Evolutionary conservation across 1,140 invertebrate species (phyloP).

Genomic region (Holcopasites calliopsidis): DNA sequence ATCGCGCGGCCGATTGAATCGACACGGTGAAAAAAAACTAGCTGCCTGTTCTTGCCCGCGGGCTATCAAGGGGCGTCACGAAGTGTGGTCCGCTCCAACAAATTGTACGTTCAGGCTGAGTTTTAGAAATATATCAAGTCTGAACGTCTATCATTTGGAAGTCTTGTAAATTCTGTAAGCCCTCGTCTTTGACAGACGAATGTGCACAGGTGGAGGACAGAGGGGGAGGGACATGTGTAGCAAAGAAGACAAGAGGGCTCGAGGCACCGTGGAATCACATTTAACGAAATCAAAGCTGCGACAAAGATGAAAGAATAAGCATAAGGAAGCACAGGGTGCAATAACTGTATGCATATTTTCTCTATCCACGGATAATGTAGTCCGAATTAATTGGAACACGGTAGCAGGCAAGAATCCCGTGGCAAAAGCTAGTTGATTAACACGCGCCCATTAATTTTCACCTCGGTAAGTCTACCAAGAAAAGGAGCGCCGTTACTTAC

Average conservation of each 20-base stretch:
- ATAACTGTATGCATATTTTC: neutral
- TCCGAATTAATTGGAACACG: too few relatives aligned
- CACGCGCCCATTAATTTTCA: neutral
- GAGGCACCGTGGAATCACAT: neutral
- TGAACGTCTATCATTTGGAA: too few relatives aligned
- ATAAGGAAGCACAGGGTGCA: neutral
- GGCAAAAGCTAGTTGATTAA: neutral
- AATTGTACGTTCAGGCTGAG: neutral
- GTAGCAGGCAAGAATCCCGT: neutral
- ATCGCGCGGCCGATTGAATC: slow-evolving; percentile 68
- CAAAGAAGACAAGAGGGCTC: neutral
- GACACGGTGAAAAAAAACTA: slow-evolving; percentile 70
- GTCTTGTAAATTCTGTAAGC: too few relatives aligned
- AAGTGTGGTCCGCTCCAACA: slow-evolving; percentile 34
- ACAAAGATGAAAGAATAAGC: slow-evolving; percentile 12
- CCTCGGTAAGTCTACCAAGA: neutral
- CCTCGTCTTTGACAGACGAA: too few relatives aligned
- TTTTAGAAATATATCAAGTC: neutral
- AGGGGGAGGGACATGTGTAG: neutral
- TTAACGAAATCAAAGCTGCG: slow-evolving; percentile 23
- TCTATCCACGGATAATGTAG: neutral
- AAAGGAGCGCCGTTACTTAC: neutral
- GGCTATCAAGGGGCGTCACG: slow-evolving; percentile 48
- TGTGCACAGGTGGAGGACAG: neutral
- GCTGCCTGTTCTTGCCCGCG: slow-evolving; percentile 49